Evolutionary conservation across 1,140 invertebrate genomes (phyloP), one percentile per base, ranked within the genome.

Genomic region (Drosophila persimilis): DNA sequence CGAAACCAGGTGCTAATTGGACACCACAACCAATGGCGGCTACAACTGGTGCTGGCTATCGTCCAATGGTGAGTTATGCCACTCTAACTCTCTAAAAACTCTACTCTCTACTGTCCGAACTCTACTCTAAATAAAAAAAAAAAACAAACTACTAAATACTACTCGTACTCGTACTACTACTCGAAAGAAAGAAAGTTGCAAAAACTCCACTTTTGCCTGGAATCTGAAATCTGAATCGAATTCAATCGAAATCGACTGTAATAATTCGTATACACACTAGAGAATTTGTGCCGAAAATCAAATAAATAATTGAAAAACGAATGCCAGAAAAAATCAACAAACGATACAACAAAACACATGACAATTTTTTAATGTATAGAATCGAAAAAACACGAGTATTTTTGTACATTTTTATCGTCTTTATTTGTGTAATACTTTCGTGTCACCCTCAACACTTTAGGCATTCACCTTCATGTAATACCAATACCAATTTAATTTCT

Each of bases 11-110:
- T 73, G 93, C 93, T 66, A 93, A 93, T 59, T 97, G 96, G 96
- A 95, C 94, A 78, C 96, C 96, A 46, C 96, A 96, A 91, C 96
- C 96, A 29, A 96, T 97, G 95, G 95, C 96, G 74, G 95, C 95
- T 55, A 97, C 96, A 48, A 97, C 96, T 60, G 96, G 95, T 72
- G 95, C 95, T 65, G 95, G 95, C 75, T 97, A 97, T 92, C 93
- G 95, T 92, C 96, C 96, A 53, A 97, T 97, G 96, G 96, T 96
- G 93, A 93, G 93, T 90, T 74, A 57, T 85, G 73, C 59, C 53
- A 58, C 71, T 74, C 67, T 70, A 77, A 80, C 69, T 39, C 58
- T 67, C 74, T 73, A 64, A 75, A 73, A 62, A 56, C 69, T 81
- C 84, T 77, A 80, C 77, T 85, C 63, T 85, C 55, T 70, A 69